Evolutionary conservation across 2,888 invertebrate genomes (phyloP).

Genomic region (Platynereis dumerilii): DNA sequence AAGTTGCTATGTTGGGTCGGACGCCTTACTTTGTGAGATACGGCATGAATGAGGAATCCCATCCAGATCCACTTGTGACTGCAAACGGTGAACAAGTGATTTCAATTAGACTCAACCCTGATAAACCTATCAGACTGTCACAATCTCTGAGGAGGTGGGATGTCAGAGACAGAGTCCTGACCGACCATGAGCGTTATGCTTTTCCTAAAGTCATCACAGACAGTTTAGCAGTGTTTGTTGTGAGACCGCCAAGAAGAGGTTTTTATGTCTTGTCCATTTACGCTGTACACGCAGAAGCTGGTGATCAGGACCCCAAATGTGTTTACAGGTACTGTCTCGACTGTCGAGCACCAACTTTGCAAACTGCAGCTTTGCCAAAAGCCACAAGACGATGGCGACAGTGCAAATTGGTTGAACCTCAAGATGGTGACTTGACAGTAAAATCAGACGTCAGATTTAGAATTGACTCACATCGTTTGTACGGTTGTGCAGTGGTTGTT

Average conservation of each 20-base stretch:
- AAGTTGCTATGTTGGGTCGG: conserved; percentile 31
- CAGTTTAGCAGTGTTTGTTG: conserved; percentile 20
- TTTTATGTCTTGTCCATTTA: conserved; percentile 32
- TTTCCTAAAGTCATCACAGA: conserved; percentile 27
- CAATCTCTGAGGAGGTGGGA: conserved; percentile 28
- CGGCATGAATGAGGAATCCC: conserved; percentile 29
- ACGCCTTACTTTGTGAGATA: conserved; percentile 26
- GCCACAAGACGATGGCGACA: conserved; percentile 36
- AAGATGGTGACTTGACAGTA: conserved; percentile 33
- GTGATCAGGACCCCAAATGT: conserved; percentile 8
- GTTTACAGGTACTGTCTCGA: conserved; percentile 33
- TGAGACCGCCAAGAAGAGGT: conserved; percentile 33
- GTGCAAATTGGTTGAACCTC: conserved; percentile 37
- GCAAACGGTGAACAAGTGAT: conserved; percentile 18
- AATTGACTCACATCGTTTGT: conserved; percentile 33
- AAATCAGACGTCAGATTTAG: conserved; percentile 26
- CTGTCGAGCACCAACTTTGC: conserved; percentile 22
- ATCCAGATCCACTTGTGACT: conserved; percentile 30
- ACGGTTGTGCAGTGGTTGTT: conserved; percentile 33
- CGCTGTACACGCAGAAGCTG: conserved; percentile 22
- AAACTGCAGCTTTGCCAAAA: conserved; percentile 30
- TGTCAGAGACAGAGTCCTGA: conserved; percentile 13
- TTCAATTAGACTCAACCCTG: conserved; percentile 6
- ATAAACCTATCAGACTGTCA: conserved; percentile 22
- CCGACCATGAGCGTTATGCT: conserved; percentile 29